These are phyloP conservation scores for Campopleginae sp. DNA, from an alignment of 2,888 invertebrate genomes.

Conservation along the genomic window DNA sequence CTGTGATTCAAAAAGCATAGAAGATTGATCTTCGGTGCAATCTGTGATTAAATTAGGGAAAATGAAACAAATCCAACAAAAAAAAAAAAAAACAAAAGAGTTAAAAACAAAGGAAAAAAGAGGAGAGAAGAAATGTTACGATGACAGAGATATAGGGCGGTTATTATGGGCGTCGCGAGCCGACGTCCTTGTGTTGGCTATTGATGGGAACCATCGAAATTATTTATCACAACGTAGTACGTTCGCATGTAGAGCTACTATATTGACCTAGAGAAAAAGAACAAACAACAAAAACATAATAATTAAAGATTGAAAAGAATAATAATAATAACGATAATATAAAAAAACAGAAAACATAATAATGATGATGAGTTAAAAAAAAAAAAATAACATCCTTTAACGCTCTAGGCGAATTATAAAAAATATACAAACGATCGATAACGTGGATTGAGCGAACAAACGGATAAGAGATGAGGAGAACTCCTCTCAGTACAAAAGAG, in stretches of 20 bases:
- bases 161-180: slow-evolving; percentile 64
- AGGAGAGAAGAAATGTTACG: slow-evolving; percentile 41
- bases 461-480: slow-evolving; percentile 28
- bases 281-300: slow-evolving; percentile 41
- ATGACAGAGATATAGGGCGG: slow-evolving; percentile 63
- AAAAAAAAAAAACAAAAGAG: slow-evolving; percentile 28
- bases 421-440: slow-evolving; percentile 56
- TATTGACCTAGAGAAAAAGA: slow-evolving; percentile 48
- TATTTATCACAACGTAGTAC: slow-evolving; percentile 59
- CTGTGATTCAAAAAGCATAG: slow-evolving; percentile 77
- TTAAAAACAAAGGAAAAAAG: slow-evolving; percentile 33
- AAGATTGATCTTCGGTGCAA: slow-evolving; percentile 74
- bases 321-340: slow-evolving; percentile 42
- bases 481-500: slow-evolving; percentile 59
- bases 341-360: slow-evolving; percentile 22
- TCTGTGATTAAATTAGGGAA: slow-evolving; percentile 78
- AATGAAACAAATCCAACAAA: slow-evolving; percentile 50
- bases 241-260: slow-evolving; percentile 60
- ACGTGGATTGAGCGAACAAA: slow-evolving; percentile 57
- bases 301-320: slow-evolving; percentile 36
- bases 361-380: slow-evolving; percentile 46
- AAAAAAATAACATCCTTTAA: slow-evolving; percentile 51
- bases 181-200: slow-evolving; percentile 61
- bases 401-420: slow-evolving; percentile 60
- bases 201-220: slow-evolving; percentile 66